Evolutionary conservation across 2,888 invertebrate species (phyloP), one percentile per base, ranked within the genome.

Genomic region (Timandra comae): DNA sequence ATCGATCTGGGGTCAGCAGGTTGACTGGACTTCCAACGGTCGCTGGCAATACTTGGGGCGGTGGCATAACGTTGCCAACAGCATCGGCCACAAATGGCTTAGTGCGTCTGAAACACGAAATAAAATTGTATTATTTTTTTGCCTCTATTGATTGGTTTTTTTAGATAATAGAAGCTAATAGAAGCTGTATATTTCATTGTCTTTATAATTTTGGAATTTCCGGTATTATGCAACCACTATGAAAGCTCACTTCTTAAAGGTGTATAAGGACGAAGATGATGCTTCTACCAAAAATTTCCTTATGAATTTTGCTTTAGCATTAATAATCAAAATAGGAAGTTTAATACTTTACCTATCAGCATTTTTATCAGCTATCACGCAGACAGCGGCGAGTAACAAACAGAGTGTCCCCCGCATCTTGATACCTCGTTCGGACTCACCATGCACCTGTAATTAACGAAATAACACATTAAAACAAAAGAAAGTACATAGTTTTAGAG

Each of bases 11-110:
- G 46, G 92, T 91, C 3, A 95, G 75, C 1, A 95, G 82, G 53
- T 91, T 90, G 0, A 93, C 93, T 0, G 95, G 95, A 41, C 94
- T 94, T n/a, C 91, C 91, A 2, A 92, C 87, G 42, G 91, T 88
- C 3, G 90, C 80, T 25, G 88, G 89, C 26, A 73, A 73, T 41
- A 67, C 82, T 27, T 87, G 84, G 27, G 90, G 91, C 55, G 88
- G 90, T n/a, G 88, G 87, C 29, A 91, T 71, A 12, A 90, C 89
- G 50, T 90, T 90, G 0, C 91, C 91, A 2, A 91, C 79, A 1
- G 91, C 91, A 63, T 92, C 92, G 0, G 91, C 89, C 40, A 89
- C 88, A 49, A 90, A 88, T 2, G 91, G 89, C 42, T 84, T 84
- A 24, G 72, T 68, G 25, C 70, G 70, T 43, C 85, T 85, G 81